Percentiles rank a stretch among this genome's conserved stretches.
Evolutionary conservation across 2,797 vertebrate genomes (phyloP).

Genomic region (Loris lydekkerianus): DNA sequence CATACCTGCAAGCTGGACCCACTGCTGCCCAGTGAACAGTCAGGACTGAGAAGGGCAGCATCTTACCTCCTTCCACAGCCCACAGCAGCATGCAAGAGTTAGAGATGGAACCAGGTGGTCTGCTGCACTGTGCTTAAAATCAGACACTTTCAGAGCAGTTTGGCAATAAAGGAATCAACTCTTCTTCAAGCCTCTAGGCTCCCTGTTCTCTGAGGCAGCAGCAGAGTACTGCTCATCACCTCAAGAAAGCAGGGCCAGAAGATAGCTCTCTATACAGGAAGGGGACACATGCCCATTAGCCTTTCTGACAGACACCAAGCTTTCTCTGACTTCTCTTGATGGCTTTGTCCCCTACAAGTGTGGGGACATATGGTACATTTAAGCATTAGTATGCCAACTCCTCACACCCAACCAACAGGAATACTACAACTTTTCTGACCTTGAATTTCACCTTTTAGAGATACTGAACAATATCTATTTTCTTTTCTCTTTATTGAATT

Average conservation of each 20-base stretch:
- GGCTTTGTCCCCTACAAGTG: not conserved
- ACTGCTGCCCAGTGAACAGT: not conserved
- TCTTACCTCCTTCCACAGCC: not conserved
- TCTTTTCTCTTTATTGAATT: slow-evolving; percentile 10
- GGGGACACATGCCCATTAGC: not conserved
- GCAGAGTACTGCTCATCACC: not conserved
- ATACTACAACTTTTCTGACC: not conserved
- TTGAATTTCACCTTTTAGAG: not conserved
- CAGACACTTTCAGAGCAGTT: not conserved
- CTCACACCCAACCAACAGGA: not conserved
- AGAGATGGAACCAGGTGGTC: not conserved
- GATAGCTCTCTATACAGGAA: not conserved
- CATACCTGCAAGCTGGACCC: not conserved
- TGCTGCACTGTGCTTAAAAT: not conserved
- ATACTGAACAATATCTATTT: not conserved
- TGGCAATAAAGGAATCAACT: not conserved
- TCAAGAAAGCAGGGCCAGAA: not conserved
- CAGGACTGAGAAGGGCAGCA: not conserved
- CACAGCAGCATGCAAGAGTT: not conserved
- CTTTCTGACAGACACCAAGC: not conserved
- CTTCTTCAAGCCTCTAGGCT: not conserved
- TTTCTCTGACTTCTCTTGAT: not conserved
- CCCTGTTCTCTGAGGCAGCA: not conserved
- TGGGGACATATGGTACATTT: not conserved
- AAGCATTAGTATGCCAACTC: not conserved